Evolutionary conservation across 2,888 invertebrate species (phyloP).

Genomic region (Cheilosia impressa): DNA sequence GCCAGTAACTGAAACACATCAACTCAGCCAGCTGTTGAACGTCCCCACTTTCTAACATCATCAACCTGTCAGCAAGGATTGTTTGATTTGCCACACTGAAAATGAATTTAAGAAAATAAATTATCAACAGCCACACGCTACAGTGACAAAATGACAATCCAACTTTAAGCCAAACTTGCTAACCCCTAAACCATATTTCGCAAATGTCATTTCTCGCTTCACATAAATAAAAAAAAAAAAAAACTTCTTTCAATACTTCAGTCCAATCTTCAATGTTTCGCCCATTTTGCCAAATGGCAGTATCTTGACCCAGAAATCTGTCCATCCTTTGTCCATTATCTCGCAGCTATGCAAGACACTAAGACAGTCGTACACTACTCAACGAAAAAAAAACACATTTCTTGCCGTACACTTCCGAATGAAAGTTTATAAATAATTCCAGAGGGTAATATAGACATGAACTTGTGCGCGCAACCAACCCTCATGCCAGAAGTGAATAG

Average conservation of each 20-base stretch:
- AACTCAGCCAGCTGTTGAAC: no score
- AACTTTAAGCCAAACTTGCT: no score
- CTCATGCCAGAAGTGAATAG: slow-evolving; percentile 58
- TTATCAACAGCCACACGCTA: no score
- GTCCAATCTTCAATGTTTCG: slow-evolving; percentile 46
- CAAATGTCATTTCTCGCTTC: not conserved
- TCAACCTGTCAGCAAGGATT: no score
- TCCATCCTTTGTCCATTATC: slow-evolving; percentile 68
- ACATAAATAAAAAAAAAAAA: slow-evolving; percentile 15
- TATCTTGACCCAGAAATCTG: slow-evolving; percentile 69
- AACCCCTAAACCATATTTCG: no score
- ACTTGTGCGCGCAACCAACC: slow-evolving; percentile 59
- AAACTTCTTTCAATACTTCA: not conserved
- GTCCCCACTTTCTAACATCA: no score
- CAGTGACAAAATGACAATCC: no score
- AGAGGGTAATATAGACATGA: slow-evolving; percentile 65
- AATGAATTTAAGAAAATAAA: no score
- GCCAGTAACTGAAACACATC: no score
- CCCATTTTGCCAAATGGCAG: slow-evolving; percentile 53
- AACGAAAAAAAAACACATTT: slow-evolving; percentile 38
- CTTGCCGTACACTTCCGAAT: slow-evolving; percentile 57
- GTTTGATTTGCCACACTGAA: no score
- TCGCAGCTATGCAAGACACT: slow-evolving; percentile 65
- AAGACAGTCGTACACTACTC: slow-evolving; percentile 59
- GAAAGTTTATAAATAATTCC: slow-evolving; percentile 72